phyloP scores from a whole-genome alignment of 2,888 invertebrate species.

The Drosophila suboccidentalis region DNA sequence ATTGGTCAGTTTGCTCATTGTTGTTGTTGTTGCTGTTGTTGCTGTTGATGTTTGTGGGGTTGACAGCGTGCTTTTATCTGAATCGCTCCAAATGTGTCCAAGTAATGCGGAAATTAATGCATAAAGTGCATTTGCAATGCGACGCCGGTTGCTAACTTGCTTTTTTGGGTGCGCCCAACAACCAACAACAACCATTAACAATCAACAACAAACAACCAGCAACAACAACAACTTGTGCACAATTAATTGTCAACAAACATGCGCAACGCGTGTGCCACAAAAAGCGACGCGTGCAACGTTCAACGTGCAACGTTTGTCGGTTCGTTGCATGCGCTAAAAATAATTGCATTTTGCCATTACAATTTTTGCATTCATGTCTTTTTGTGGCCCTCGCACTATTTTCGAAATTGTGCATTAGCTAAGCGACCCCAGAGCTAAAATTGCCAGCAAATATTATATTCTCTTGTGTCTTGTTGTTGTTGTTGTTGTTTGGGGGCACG shows the following conservation, averaged over 20 bases:
- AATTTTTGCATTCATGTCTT: constrained; percentile 39
- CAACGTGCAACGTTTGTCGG: constrained; percentile 40
- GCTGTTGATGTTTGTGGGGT: constrained; percentile 24
- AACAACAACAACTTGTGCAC: constrained; percentile 32
- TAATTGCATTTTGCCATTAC: constrained; percentile 70
- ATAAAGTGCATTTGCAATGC: constrained; percentile 49
- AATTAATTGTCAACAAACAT: constrained; percentile 80
- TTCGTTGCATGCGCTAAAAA: constrained; percentile 72
- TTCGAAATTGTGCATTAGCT: constrained; percentile 44
- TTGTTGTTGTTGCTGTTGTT: constrained; percentile 11
- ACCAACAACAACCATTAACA: constrained; percentile 27
- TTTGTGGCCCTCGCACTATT: constrained; percentile 11
- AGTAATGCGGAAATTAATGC: constrained; percentile 75
- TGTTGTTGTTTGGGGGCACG: constrained; percentile 29
- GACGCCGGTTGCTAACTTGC: constrained; percentile 28
- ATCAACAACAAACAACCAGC: constrained; percentile 23
- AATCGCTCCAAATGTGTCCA: constrained; percentile 23
- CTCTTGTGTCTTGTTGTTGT: background rate
- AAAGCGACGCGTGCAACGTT: background rate
- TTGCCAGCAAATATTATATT: background rate
- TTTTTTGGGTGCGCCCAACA: constrained; percentile 52
- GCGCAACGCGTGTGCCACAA: constrained; percentile 59
- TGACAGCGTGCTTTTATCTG: constrained; percentile 11
- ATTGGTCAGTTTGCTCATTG: constrained; percentile 37
- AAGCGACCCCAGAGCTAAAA: constrained; percentile 42